Evolutionary conservation across 2,888 invertebrate genomes (phyloP).

Genomic region (Platycheirus rosarum): DNA sequence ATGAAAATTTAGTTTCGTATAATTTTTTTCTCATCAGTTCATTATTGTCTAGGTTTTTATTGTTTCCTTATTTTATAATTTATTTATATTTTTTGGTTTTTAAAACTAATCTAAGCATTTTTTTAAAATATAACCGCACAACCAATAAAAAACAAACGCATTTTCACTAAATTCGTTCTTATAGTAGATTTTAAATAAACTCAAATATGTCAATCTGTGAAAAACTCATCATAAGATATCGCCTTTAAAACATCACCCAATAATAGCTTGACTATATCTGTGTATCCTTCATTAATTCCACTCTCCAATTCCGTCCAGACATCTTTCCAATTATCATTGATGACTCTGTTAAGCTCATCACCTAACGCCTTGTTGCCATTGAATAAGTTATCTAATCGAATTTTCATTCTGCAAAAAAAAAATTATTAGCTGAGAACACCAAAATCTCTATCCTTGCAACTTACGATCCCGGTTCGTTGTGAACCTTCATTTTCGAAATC

Average conservation of each 20-base stretch:
- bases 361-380: slow-evolving; percentile 76
- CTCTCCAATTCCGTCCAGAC: slow-evolving; percentile 77
- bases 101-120: no score
- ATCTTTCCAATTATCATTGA: slow-evolving; percentile 78
- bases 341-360: slow-evolving; percentile 76
- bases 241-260: slow-evolving; percentile 67
- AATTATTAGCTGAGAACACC: slow-evolving; percentile 1
- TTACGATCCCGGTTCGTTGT: slow-evolving; percentile 76
- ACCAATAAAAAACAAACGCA: no score
- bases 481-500: slow-evolving; percentile 74
- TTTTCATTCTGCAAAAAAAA: slow-evolving; percentile 74
- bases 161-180: no score
- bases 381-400: slow-evolving; percentile 77
- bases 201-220: no score
- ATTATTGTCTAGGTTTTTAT: no score
- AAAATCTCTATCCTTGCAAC: slow-evolving; percentile 15
- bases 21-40: no score
- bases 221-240: slow-evolving; percentile 77
- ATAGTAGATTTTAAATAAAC: no score
- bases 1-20: no score
- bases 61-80: no score
- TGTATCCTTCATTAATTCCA: slow-evolving; percentile 76
- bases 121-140: no score
- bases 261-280: slow-evolving; percentile 66
- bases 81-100: no score